Base-by-base conservation (phyloP, 2,888 invertebrate species). In the Pammene aurita region DNA sequence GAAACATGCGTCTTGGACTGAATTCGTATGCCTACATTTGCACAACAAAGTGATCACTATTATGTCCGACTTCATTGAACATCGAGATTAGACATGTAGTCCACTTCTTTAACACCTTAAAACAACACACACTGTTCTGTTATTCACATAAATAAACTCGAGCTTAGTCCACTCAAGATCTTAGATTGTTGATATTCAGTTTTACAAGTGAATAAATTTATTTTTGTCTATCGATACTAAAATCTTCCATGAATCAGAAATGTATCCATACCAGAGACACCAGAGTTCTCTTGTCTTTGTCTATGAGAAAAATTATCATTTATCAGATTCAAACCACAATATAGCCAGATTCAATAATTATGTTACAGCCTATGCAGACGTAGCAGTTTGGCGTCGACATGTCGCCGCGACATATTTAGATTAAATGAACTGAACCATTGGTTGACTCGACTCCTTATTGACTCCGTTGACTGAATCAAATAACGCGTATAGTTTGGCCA, bases 21-120 rank as follows among this genome's bases (percentile, higher is more conserved):
- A 75, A 63, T 77, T 74, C 1, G 72, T 71, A 75, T 75, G 81
- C 78, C 79, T 81, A 80, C 74, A 78, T 77, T 79, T 78, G 78
- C 74, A 78, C 81, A 82, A 83, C 83, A 83, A 80, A 81, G 77
- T 77, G 71, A 76, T 71, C 77, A 77, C 71, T 66, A 72, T 73
- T 66, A 72, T 73, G 70, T 76, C 74, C 73, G 73, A 73, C 73
- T 77, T 72, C 73, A 75, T 70, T 75, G 76, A 62, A 58, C 62
- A 78, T 75, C 70, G 74, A 77, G 78, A 80, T 77, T 79, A 78
- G 72, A 75, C 77, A 80, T 75, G 77, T 77, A 80, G 44, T 57
- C 50, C 50, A 35, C 58, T 60, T 60, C n/a, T 54, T 63, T 10
- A 48, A 13, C 13, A 35, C 57, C 57, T 34, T 48, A 18, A n/a